These are phyloP conservation scores for Pseudopleuronectes americanus DNA, from an alignment of 2,797 vertebrate genomes.

Conservation along the genomic window DNA sequence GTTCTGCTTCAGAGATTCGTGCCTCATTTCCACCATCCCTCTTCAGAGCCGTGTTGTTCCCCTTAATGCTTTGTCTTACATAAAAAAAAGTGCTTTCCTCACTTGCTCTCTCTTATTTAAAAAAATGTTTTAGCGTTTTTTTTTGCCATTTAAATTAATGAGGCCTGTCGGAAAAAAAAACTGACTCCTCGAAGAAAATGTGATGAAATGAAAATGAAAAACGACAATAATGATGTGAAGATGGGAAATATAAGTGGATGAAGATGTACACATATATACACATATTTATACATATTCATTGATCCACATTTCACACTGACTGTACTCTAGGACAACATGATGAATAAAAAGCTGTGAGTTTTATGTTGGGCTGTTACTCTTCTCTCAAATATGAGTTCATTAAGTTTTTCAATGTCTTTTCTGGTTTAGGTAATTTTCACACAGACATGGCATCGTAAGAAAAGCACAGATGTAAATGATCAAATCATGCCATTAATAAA, in stretches of 20 bases:
- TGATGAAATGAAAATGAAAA: background rate
- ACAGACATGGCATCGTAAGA: background rate
- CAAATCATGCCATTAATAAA: no score
- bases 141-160: slow-evolving; percentile 9
- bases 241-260: background rate
- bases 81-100: slow-evolving; percentile 28
- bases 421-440: background rate
- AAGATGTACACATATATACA: background rate
- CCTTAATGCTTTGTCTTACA: slow-evolving; percentile 36
- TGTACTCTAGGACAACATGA: slow-evolving; percentile 21
- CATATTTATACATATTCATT: background rate
- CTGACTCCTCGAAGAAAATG: slow-evolving; percentile 3
- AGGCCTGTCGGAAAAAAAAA: slow-evolving; percentile 7
- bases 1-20: slow-evolving; percentile 44
- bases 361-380: background rate
- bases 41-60: slow-evolving; percentile 20
- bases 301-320: background rate
- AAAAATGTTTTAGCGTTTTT: background rate
- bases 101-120: background rate
- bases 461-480: no score
- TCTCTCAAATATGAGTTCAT: background rate
- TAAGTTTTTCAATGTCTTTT: background rate
- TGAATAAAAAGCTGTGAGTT: slow-evolving; percentile 29
- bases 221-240: background rate
- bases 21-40: slow-evolving; percentile 29